Base-by-base conservation (phyloP, 2,113 vertebrate species). In the Guaruba guarouba region DNA sequence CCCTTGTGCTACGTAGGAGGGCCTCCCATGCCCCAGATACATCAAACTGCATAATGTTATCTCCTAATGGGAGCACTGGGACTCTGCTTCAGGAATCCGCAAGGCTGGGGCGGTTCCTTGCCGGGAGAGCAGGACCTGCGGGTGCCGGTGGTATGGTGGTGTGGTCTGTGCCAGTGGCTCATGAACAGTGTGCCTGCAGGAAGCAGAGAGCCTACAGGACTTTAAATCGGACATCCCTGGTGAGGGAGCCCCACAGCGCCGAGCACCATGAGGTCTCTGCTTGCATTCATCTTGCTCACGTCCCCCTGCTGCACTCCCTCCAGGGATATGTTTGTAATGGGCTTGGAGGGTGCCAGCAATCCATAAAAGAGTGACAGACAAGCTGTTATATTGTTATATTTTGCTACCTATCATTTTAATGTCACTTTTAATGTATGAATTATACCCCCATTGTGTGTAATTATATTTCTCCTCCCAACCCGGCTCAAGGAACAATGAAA, bases 371-470 rank as follows among this genome's bases (percentile, higher is more conserved):
- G 85, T 86, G 90, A 95, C 73, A 69, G 92, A 81, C 92, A 91
- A 95, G 89, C 84, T 93, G 88, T 91, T 93, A 82, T 37, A 82
- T 86, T 79, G 93, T 81, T 96, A 81, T 88, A 84, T 97, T 94
- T 96, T 78, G 80, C 92, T 96, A 81, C 97, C 93, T 89, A 87
- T 96, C 82, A 70, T 90, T 96, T 95, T 95, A 90, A 93, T 85
- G 86, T 95, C 94, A 92, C 84, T 95, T 86, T 39, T 91, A 97
- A 94, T 80, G 82, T 70, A 94, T 93, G 95, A 97, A 95, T 96
- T 97, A 94, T 95, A 85, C 90, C 90, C 91, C 95, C 90, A 93
- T 95, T 77, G 95, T 92, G 94, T 96, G 95, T 97, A 96, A 97
- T 97, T 97, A 96, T 96, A 88, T 95, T 97, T 95, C 91, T 96